These are phyloP conservation scores for Petrocephalus zakoni DNA, from an alignment of 2,113 vertebrate genomes.

Conservation along the genomic window DNA sequence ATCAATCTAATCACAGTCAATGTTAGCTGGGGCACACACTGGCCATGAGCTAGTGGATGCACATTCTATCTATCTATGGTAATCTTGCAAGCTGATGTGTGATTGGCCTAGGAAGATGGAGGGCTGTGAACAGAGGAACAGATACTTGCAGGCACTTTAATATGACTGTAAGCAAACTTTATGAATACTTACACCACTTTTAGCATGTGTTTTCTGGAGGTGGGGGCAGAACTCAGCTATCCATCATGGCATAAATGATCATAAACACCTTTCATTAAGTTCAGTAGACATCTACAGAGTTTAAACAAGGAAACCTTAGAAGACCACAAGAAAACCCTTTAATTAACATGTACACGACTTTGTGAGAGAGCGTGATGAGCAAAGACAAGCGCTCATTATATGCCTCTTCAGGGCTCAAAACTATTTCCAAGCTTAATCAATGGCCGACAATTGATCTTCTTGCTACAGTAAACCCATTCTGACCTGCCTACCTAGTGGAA, in stretches of 20 bases:
- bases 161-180: neutral
- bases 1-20: neutral
- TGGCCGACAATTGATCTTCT: neutral
- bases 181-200: neutral
- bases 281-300: neutral
- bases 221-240: neutral
- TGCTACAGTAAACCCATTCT: slow-evolving; percentile 15
- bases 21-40: neutral
- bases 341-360: no score
- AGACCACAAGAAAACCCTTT: neutral
- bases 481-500: neutral
- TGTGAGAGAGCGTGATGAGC: neutral
- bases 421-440: neutral
- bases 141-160: neutral
- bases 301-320: slow-evolving; percentile 16
- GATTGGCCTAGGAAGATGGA: neutral
- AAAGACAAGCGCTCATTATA: neutral
- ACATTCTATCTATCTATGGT: neutral
- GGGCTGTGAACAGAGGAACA: neutral
- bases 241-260: neutral
- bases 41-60: neutral
- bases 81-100: neutral
- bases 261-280: slow-evolving; percentile 9
- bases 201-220: neutral
- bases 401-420: neutral